phyloP scores from a whole-genome alignment of 2,797 vertebrate species.

The Ambastaia sidthimunki region DNA sequence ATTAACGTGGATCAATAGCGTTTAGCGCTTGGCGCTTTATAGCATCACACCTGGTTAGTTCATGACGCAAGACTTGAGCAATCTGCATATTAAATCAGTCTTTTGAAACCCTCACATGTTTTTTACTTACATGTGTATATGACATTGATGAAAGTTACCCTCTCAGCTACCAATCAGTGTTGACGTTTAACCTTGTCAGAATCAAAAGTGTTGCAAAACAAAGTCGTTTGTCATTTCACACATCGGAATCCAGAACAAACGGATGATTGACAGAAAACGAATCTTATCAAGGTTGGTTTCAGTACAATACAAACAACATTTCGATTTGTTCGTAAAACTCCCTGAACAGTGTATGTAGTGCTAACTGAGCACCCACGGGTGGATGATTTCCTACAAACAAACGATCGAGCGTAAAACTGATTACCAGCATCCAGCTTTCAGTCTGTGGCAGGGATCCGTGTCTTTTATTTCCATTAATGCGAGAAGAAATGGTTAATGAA shows the following conservation, averaged over 20 bases:
- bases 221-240: conserved; percentile 30
- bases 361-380: conserved; percentile 22
- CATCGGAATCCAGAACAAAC: neutral
- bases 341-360: neutral
- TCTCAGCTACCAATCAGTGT: conserved; percentile 23
- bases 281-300: neutral
- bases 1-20: too few relatives aligned
- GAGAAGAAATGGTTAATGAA: conserved; percentile 58
- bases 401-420: conserved; percentile 51
- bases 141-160: conserved; percentile 30
- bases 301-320: neutral
- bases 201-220: conserved; percentile 20
- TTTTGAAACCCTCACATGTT: neutral
- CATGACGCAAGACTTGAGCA: neutral
- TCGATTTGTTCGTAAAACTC: conserved; percentile 22
- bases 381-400: conserved; percentile 46
- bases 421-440: conserved; percentile 51
- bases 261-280: neutral
- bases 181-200: conserved; percentile 11
- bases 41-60: neutral
- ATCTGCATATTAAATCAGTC: too few relatives aligned
- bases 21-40: too few relatives aligned
- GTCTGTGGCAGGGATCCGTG: conserved; percentile 40
- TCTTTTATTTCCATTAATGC: conserved; percentile 58
- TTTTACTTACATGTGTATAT: conserved; percentile 1